phyloP scores from a whole-genome alignment of 2,888 invertebrate genomes.

The Stratiomys singularior region DNA sequence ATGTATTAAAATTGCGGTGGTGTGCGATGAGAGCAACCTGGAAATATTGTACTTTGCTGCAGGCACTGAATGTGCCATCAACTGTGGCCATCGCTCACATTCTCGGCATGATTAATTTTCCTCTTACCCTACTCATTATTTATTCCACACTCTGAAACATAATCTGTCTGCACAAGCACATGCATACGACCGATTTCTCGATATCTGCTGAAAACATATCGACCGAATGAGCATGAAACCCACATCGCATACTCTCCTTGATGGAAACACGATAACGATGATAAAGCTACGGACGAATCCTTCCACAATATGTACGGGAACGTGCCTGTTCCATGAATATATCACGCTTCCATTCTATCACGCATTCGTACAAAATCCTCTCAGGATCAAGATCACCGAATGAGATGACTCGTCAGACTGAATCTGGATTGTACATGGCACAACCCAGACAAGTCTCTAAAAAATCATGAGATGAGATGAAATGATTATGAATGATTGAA shows the following conservation, averaged over 20 bases:
- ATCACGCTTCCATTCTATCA: neutral
- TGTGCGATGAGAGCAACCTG: no score
- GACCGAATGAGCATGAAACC: neutral
- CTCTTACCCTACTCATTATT: no score
- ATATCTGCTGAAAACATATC: neutral
- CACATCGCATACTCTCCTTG: neutral
- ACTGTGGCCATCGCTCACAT: no score
- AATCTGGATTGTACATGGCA: neutral
- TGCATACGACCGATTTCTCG: neutral
- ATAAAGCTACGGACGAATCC: constrained; percentile 1
- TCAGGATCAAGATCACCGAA: neutral
- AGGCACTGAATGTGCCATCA: no score
- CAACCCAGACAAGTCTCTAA: neutral
- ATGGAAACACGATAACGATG: constrained; percentile 6
- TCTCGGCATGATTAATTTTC: no score
- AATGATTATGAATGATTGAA: constrained; percentile 43
- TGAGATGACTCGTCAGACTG: neutral
- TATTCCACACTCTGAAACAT: no score
- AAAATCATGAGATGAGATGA: constrained; percentile 21
- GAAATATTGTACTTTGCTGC: no score
- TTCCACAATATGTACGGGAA: neutral
- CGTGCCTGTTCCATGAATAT: neutral
- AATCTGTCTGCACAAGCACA: neutral
- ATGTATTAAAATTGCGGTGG: no score
- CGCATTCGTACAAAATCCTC: neutral